These are phyloP conservation scores for Dendrolimus kikuchii DNA, from an alignment of 1,140 invertebrate species.

Conservation along the genomic window DNA sequence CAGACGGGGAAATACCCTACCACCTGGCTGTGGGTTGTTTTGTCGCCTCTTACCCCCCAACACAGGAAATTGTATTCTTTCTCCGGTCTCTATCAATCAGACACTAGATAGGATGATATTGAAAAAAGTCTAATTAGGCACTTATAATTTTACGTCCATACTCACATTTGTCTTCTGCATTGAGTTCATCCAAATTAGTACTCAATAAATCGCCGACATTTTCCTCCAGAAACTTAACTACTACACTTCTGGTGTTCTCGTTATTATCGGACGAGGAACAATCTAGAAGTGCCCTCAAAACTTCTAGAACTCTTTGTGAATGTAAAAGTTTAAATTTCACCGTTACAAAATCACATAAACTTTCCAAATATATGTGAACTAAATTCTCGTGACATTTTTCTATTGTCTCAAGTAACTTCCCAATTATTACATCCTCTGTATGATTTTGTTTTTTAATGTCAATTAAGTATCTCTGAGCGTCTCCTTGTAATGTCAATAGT, in stretches of 20 bases:
- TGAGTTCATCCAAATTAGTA: conserved; percentile 20
- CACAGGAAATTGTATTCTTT: no score
- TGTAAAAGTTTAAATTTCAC: conserved; percentile 14
- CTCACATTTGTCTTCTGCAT: conserved; percentile 40
- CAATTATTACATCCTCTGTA: conserved; percentile 18
- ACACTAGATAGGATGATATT: no score
- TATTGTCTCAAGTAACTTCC: conserved; percentile 26
- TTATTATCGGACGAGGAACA: conserved; percentile 42
- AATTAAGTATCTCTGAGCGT: conserved; percentile 34
- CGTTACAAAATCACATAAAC: conserved; percentile 33
- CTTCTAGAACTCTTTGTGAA: conserved; percentile 19
- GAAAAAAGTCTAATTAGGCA: no score
- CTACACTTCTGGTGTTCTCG: conserved; percentile 30
- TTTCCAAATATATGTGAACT: conserved; percentile 53
- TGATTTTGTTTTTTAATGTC: conserved; percentile 17
- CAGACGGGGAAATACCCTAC: no score
- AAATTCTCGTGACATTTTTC: conserved; percentile 48
- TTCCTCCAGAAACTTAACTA: conserved; percentile 40
- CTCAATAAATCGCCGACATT: conserved; percentile 29
- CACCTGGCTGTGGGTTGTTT: no score
- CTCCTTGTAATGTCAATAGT: conserved; percentile 29
- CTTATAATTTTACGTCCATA: conserved; percentile 10
- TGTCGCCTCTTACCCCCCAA: no score
- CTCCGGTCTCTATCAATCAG: no score
- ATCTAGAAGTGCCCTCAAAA: conserved; percentile 33